A percentile compares a stretch with the other conserved stretches of the same genome.
These are phyloP conservation scores for Sisyra nigra DNA, from an alignment of 2,888 invertebrate genomes.

Conservation along the genomic window DNA sequence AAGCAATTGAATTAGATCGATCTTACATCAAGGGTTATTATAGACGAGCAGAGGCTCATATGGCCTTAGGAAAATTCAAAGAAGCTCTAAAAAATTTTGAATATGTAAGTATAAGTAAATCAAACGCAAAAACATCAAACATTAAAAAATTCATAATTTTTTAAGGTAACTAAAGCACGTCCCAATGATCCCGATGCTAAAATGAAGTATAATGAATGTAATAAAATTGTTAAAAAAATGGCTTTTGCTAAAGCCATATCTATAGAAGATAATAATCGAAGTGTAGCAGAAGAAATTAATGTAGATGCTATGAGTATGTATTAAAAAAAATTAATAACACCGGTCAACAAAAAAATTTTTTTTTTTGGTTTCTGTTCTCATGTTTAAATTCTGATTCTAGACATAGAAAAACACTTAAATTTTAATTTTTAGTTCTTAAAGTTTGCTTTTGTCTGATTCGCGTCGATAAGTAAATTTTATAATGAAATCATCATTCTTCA, in stretches of 20 bases:
- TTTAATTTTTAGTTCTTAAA: not conserved
- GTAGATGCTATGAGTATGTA: slow-evolving; percentile 77
- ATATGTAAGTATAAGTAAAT: slow-evolving; percentile 46
- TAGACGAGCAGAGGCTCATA: slow-evolving; percentile 87
- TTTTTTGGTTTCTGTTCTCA: too few relatives aligned
- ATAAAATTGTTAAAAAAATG: slow-evolving; percentile 85
- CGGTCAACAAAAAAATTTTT: not conserved
- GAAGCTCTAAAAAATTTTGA: slow-evolving; percentile 93
- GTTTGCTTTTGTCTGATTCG: too few relatives aligned
- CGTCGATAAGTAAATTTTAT: too few relatives aligned
- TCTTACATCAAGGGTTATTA: slow-evolving; percentile 94
- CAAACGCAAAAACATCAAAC: not conserved
- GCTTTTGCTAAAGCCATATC: slow-evolving; percentile 96
- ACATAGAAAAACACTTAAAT: not conserved
- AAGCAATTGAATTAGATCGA: slow-evolving; percentile 78
- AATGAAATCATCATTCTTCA: too few relatives aligned
- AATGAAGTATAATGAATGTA: slow-evolving; percentile 82
- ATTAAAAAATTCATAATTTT: slow-evolving; percentile 12
- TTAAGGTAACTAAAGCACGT: slow-evolving; percentile 73
- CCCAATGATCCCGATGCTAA: slow-evolving; percentile 93
- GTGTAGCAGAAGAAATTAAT: slow-evolving; percentile 76
- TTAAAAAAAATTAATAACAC: not conserved
- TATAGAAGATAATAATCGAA: slow-evolving; percentile 74
- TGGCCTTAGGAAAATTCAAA: slow-evolving; percentile 97
- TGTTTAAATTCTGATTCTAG: too few relatives aligned